Base-by-base conservation (phyloP, 1,140 invertebrate genomes). In the Pemphigus obesinymphae region DNA sequence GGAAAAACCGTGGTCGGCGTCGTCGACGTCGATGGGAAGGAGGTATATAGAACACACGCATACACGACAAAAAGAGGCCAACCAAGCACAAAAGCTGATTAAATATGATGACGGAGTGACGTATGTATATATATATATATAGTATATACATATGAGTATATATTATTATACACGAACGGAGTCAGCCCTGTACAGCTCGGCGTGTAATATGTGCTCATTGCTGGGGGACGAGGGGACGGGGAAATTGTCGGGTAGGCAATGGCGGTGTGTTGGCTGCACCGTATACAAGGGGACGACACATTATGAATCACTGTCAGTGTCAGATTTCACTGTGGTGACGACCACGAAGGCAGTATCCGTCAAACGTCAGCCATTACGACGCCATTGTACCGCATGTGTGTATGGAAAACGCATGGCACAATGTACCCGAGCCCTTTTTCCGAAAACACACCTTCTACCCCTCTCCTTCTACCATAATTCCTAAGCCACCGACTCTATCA, bases 241-340 rank as follows among this genome's bases (percentile, higher is more conserved):
- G 20, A 20, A 15, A 8, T 40, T 37, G 8, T 11, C 20, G 20
- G 63, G 8, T 11, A 31, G 11, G 20, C 20, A n/a, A n/a, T 37
- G 23, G 15, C 8, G 68, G 15, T 2, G 68, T 5, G n/a, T 26
- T 10, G 55, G 5, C 26, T 8, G 8, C 23, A 11, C 43, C 23
- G 26, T 15, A n/a, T n/a, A 26, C 15, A 23, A 48, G 68, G 17
- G 68, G 43, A 72, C 68, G 20, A 48, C 68, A 48, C 68, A 48
- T 31, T 72, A 72, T 72, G 68, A 72, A 72, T 72, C 68, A 48
- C 68, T 48, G 68, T 72, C 68, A 72, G 68, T 72, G 68, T 72
- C 68, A 72, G 68, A 72, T 72, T 72, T 72, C 68, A 72, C 68
- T 43, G 26, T 13, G 37, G 23, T 43, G 40, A 17, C 68, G 63